These are phyloP conservation scores for Boleophthalmus pectinirostris DNA, from an alignment of 2,113 vertebrate genomes.

Conservation along the genomic window DNA sequence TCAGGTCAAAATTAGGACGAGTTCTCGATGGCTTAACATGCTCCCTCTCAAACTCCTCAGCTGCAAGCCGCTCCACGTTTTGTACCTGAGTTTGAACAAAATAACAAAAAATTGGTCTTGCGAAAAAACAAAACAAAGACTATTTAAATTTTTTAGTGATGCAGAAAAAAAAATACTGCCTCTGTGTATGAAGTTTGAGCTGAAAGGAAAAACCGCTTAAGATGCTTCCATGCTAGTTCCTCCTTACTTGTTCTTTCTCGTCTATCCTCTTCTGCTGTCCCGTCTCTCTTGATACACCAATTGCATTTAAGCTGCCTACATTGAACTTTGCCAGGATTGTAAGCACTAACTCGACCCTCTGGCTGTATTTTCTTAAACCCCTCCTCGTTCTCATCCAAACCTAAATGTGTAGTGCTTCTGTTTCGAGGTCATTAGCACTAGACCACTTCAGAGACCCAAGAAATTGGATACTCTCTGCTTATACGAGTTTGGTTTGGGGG, in stretches of 20 bases:
- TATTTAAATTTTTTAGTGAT: neutral
- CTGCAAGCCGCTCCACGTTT: slow-evolving; percentile 90
- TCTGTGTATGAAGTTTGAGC: neutral
- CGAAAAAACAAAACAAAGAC: neutral
- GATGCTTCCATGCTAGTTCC: slow-evolving; percentile 50
- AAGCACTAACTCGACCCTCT: slow-evolving; percentile 33
- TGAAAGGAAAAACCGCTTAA: slow-evolving; percentile 32
- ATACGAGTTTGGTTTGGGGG: slow-evolving; percentile 15
- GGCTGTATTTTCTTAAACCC: slow-evolving; percentile 32
- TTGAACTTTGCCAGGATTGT: slow-evolving; percentile 25
- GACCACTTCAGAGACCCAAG: slow-evolving; percentile 60
- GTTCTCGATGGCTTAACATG: slow-evolving; percentile 77
- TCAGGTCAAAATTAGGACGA: slow-evolving; percentile 81
- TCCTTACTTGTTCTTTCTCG: slow-evolving; percentile 2
- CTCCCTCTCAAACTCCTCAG: slow-evolving; percentile 87
- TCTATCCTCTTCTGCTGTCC: neutral
- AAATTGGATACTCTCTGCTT: slow-evolving; percentile 46
- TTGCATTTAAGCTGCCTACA: slow-evolving; percentile 44
- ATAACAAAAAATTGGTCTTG: slow-evolving; percentile 4
- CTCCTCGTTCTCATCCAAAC: slow-evolving; percentile 56
- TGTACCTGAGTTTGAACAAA: slow-evolving; percentile 82
- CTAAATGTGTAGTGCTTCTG: slow-evolving; percentile 69
- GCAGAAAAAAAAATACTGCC: slow-evolving; percentile 4
- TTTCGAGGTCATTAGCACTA: slow-evolving; percentile 65
- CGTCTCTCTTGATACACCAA: slow-evolving; percentile 20